Percentiles rank a stretch among this genome's conserved stretches.
Evolutionary conservation across 2,888 invertebrate genomes (phyloP).

Genomic region (Philereme transversata): DNA sequence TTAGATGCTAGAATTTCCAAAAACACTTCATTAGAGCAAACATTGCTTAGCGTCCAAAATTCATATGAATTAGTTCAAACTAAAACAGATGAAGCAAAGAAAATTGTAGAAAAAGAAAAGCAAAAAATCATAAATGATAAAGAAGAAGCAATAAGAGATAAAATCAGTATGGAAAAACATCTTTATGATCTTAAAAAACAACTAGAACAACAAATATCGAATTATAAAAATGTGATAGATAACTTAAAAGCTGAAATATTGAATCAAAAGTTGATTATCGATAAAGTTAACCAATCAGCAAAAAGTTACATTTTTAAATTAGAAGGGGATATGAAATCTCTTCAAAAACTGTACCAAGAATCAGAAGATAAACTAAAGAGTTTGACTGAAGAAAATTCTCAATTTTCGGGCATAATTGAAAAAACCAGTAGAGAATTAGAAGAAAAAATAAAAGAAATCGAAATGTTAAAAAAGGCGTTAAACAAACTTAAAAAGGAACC

Average conservation of each 20-base stretch:
- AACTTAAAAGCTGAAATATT: conserved; percentile 64
- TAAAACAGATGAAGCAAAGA: conserved; percentile 74
- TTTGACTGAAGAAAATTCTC: conserved; percentile 45
- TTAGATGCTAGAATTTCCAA: conserved; percentile 55
- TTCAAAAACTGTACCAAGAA: conserved; percentile 57
- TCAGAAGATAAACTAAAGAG: conserved; percentile 52
- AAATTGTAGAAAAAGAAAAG: conserved; percentile 69
- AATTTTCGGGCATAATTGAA: conserved; percentile 43
- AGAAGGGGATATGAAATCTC: conserved; percentile 56
- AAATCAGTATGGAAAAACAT: conserved; percentile 56
- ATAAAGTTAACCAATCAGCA: conserved; percentile 60
- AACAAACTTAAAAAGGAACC: conserved; percentile 50
- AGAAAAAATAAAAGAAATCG: conserved; percentile 55
- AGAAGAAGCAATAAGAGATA: conserved; percentile 65
- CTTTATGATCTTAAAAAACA: conserved; percentile 55
- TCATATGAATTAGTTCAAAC: conserved; percentile 68
- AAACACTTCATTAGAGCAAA: conserved; percentile 58
- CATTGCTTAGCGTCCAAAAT: conserved; percentile 62
- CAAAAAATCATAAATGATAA: conserved; percentile 69
- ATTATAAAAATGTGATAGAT: conserved; percentile 58
- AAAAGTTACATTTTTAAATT: conserved; percentile 60
- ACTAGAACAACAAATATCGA: conserved; percentile 55
- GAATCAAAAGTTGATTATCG: conserved; percentile 67
- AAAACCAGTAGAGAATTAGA: conserved; percentile 47
- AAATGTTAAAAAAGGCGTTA: conserved; percentile 49